Evolutionary conservation across 2,113 vertebrate genomes (phyloP).

Genomic region (Morone saxatilis): DNA sequence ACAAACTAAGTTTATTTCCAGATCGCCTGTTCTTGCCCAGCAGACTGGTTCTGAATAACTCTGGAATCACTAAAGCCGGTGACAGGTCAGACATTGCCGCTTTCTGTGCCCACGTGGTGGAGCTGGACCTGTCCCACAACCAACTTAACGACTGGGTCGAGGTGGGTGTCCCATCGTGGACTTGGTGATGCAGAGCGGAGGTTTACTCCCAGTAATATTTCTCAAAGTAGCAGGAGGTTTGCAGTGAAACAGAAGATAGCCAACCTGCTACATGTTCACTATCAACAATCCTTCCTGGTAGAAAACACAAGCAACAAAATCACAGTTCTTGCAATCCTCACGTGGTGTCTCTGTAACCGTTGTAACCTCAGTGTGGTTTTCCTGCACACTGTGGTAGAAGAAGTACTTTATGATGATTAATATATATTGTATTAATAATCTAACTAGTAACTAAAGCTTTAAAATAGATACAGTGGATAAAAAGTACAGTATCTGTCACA

Average conservation of each 20-base stretch:
- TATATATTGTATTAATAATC: too few species aligned
- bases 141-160: constrained; percentile 95
- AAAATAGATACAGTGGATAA: neutral
- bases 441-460: neutral
- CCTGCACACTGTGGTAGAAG: neutral
- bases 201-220: neutral
- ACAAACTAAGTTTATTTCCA: constrained; percentile 57
- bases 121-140: constrained; percentile 96
- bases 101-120: constrained; percentile 94
- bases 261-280: too few species aligned
- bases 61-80: constrained; percentile 93
- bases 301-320: too few species aligned
- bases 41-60: constrained; percentile 91
- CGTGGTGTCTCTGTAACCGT: too few species aligned
- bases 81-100: constrained; percentile 91
- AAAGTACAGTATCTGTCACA: neutral
- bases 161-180: constrained; percentile 78
- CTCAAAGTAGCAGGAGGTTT: neutral
- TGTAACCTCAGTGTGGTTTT: neutral
- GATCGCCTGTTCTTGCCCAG: constrained; percentile 95
- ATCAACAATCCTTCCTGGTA: too few species aligned
- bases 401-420: too few species aligned
- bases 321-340: too few species aligned
- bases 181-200: neutral
- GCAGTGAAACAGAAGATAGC: neutral